Evolutionary conservation across 2,888 invertebrate species (phyloP), one percentile per base, ranked within the genome.

Genomic region (Polymixis flavicincta): DNA sequence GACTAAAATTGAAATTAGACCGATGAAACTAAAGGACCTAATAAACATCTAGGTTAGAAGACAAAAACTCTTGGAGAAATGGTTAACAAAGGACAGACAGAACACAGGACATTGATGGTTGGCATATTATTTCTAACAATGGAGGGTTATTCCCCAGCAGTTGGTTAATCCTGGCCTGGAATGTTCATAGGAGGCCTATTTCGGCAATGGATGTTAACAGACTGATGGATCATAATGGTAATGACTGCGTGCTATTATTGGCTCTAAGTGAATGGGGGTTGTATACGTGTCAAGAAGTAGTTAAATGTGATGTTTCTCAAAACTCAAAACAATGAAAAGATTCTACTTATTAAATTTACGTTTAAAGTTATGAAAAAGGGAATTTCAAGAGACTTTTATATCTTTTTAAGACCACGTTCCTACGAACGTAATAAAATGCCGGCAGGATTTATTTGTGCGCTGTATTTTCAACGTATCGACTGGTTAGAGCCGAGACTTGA

Each of bases 241-340:
- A 57, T 60, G 22, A 63, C 32, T 19, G 6, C 48, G 45, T 61
- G 28, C 37, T 37, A 37, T 37, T 50, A 22, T 48, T 48, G 19
- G 11, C 8, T 32, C 11, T 54, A 76, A 50, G n/a, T 61, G 72
- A 71, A 32, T 32, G 50, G 71, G 71, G 61, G 54, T 1, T 71
- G 48, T 52, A 25, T 25, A 74, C 19, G 59, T 11, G 28, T n/a
- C n/a, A 42, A 28, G 42, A 14, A 42, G 14, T 52, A 14, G 17
- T 1, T 52, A 25, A 71, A 48, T 48, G 14, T 57, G 22, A 45
- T 55, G 19, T n/a, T 67, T 22, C 3, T 22, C 0, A n/a, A 13
- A 55, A 28, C 2, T 45, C 0, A 32, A 22, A 50, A 22, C 50
- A 50, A 50, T 42, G 14, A 42, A 17, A 52, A 1, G 8, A 28